These are phyloP conservation scores for Neodon shergylaensis DNA, from an alignment of 2,113 vertebrate species.

Conservation along the genomic window DNA sequence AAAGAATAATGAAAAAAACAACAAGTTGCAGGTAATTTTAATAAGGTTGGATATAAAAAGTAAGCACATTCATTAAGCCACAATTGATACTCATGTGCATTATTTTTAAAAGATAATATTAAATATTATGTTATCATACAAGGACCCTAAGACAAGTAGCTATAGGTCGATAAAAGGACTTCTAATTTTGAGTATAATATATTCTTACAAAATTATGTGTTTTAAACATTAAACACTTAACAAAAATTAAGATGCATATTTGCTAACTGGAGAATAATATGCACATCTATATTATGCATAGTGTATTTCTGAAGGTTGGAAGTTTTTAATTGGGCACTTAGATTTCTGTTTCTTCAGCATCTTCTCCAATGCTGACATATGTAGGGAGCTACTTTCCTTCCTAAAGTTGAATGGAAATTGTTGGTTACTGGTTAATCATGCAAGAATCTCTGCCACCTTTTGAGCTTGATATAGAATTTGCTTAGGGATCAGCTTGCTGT, in stretches of 20 bases:
- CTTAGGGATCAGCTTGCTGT: conserved; percentile 17
- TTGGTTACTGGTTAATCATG: neutral
- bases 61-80: neutral
- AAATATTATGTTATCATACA: neutral
- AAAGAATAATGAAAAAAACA: too few relatives aligned
- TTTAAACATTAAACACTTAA: neutral
- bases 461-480: neutral
- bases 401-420: neutral
- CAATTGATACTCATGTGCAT: neutral
- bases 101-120: neutral
- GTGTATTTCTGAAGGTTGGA: neutral
- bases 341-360: neutral
- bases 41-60: neutral
- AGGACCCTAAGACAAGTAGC: neutral
- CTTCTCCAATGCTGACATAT: neutral
- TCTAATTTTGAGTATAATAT: neutral
- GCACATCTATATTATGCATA: neutral
- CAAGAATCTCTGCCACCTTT: neutral
- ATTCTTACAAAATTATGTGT: neutral
- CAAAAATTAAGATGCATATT: neutral
- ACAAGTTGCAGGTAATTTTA: neutral
- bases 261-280: neutral
- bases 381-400: neutral
- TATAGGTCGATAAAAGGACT: neutral
- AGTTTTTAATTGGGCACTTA: neutral